phyloP scores from a whole-genome alignment of 2,113 vertebrate species.

The Pelecanoides urinatrix region DNA sequence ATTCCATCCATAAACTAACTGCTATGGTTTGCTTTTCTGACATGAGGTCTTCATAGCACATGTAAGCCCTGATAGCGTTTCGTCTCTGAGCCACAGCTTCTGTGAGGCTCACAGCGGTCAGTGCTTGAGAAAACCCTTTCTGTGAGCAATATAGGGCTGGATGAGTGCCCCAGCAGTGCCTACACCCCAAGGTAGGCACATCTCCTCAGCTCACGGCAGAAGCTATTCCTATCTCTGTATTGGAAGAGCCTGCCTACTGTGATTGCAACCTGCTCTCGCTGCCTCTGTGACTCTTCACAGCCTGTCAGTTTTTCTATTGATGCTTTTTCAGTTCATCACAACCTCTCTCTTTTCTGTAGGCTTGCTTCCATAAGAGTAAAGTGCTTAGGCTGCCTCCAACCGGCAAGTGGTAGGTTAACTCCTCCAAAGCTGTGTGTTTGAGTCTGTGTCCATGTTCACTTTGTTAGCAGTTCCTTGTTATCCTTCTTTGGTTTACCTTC shows the following conservation, averaged over 20 bases:
- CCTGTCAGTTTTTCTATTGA: slow-evolving; percentile 62
- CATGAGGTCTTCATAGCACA: not conserved
- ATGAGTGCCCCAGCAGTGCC: not conserved
- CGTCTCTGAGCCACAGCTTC: not conserved
- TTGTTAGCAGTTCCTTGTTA: not conserved
- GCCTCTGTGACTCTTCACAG: slow-evolving; percentile 54
- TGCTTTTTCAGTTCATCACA: slow-evolving; percentile 40
- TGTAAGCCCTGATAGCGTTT: not conserved
- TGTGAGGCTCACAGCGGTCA: not conserved
- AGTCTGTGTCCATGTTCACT: slow-evolving; percentile 12
- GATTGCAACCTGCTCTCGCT: slow-evolving; percentile 45
- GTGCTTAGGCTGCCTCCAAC: not conserved
- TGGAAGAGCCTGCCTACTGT: slow-evolving; percentile 32
- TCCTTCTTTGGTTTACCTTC: slow-evolving; percentile 13
- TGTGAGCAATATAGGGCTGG: not conserved
- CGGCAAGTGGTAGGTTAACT: not conserved
- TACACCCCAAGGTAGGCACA: not conserved
- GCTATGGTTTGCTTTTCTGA: not conserved
- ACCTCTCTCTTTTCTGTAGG: slow-evolving; percentile 3
- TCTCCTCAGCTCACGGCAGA: not conserved
- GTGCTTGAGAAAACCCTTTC: not conserved
- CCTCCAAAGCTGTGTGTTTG: not conserved
- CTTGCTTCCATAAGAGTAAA: slow-evolving; percentile 4
- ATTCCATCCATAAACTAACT: not conserved
- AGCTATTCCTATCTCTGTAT: not conserved